Percentiles rank a stretch among this genome's conserved stretches.
These are phyloP conservation scores for Caranx melampygus DNA, from an alignment of 2,113 vertebrate genomes.

Conservation along the genomic window DNA sequence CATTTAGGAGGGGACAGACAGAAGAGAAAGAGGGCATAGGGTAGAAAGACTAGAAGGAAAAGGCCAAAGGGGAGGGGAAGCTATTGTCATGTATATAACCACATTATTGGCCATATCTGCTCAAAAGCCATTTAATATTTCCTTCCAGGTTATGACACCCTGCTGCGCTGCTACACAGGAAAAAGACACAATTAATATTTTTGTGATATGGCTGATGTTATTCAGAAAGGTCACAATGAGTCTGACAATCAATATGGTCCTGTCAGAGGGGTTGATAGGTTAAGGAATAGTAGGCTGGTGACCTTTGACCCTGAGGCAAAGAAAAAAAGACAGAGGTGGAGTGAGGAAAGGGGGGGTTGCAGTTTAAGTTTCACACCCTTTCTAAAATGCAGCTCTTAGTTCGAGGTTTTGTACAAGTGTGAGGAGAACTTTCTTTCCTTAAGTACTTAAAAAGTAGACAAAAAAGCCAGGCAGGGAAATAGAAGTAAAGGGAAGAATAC, in stretches of 20 bases:
- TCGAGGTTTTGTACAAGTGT: constrained; percentile 55
- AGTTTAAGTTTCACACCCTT: constrained; percentile 62
- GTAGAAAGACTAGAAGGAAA: constrained; percentile 21
- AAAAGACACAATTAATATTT: constrained; percentile 44
- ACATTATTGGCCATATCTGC: constrained; percentile 46
- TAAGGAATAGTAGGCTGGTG: constrained; percentile 53
- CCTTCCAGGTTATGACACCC: constrained; percentile 24
- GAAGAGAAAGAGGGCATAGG: constrained; percentile 31
- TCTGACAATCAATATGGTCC: constrained; percentile 47
- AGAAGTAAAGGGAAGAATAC: constrained; percentile 47
- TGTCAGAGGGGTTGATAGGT: constrained; percentile 52
- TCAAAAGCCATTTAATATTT: constrained; percentile 58
- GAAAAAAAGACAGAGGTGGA: constrained; percentile 39
- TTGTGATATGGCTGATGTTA: constrained; percentile 36
- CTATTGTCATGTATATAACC: constrained; percentile 62
- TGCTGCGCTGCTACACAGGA: constrained; percentile 21
- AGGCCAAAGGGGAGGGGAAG: constrained; percentile 16
- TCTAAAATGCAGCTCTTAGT: constrained; percentile 50
- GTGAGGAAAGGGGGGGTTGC: neutral
- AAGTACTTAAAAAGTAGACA: constrained; percentile 24
- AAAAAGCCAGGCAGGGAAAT: constrained; percentile 1
- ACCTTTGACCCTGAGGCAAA: constrained; percentile 58
- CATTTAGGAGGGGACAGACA: constrained; percentile 31
- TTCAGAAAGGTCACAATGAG: constrained; percentile 40
- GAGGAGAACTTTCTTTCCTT: constrained; percentile 39